Conservation (phyloP, 2,797 vertebrate genomes). For the Knipowitschia caucasica region DNA sequence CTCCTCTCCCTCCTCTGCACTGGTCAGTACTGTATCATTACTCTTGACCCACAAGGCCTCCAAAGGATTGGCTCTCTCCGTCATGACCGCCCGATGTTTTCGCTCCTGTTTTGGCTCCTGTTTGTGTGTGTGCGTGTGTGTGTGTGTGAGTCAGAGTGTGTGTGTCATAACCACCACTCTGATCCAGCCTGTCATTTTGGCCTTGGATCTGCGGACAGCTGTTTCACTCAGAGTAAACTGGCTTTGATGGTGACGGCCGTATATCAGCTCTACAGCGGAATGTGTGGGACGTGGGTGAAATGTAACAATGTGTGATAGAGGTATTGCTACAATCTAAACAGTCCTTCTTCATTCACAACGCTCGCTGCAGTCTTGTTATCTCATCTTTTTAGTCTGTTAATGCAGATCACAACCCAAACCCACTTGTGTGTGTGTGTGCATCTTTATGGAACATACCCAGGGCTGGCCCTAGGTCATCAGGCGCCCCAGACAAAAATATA, state of each 20-base stretch:
- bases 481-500: no score
- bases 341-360: no score
- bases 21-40: conserved; percentile 2
- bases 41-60: not conserved
- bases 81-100: not conserved
- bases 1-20: not conserved
- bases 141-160: not conserved
- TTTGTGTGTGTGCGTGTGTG: not conserved
- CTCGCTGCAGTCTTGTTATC: no score
- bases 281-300: not conserved
- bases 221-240: not conserved
- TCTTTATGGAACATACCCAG: no score
- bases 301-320: not conserved
- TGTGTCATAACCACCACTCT: not conserved
- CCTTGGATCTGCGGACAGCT: not conserved
- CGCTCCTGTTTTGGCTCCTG: not conserved
- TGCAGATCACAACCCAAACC: no score
- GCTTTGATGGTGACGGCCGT: not conserved
- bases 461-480: no score
- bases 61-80: not conserved
- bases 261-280: no score
- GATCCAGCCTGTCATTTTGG: not conserved
- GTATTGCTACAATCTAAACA: no score
- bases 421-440: no score
- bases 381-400: no score